These are phyloP conservation scores for Sebastes iracundus DNA, from an alignment of 2,797 vertebrate species.

Conservation along the genomic window DNA sequence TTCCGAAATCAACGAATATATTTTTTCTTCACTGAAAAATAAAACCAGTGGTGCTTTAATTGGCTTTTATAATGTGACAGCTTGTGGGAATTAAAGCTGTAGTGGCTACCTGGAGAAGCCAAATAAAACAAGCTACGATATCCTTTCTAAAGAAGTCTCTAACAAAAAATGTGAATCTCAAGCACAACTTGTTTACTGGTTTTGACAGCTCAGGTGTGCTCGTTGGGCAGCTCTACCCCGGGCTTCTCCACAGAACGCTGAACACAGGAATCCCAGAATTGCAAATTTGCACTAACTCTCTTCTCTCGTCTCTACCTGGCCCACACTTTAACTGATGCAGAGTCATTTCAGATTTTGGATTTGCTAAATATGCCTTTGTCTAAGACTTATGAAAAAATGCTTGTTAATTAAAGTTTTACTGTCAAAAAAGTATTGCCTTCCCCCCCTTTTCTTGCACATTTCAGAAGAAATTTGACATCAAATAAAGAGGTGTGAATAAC, in stretches of 20 bases:
- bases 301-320: constrained; percentile 1
- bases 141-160: constrained; percentile 9
- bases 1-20: background rate
- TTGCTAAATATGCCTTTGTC: constrained; percentile 27
- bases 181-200: constrained; percentile 12
- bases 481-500: constrained; percentile 4
- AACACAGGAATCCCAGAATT: constrained; percentile 56
- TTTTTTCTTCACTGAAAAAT: background rate
- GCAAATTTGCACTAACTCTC: constrained; percentile 38
- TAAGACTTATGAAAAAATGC: background rate
- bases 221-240: background rate
- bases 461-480: background rate
- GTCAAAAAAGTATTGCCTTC: background rate
- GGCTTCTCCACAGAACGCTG: constrained; percentile 40
- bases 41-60: constrained; percentile 30
- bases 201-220: constrained; percentile 26
- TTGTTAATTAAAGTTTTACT: background rate
- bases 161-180: background rate
- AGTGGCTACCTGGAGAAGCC: constrained; percentile 20
- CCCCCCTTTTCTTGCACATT: background rate
- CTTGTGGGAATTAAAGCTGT: constrained; percentile 26
- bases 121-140: background rate
- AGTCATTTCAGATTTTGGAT: constrained; percentile 22
- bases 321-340: constrained; percentile 7
- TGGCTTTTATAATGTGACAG: constrained; percentile 27